Conservation (phyloP, 2,888 invertebrate genomes). For the Agelastica alni region DNA sequence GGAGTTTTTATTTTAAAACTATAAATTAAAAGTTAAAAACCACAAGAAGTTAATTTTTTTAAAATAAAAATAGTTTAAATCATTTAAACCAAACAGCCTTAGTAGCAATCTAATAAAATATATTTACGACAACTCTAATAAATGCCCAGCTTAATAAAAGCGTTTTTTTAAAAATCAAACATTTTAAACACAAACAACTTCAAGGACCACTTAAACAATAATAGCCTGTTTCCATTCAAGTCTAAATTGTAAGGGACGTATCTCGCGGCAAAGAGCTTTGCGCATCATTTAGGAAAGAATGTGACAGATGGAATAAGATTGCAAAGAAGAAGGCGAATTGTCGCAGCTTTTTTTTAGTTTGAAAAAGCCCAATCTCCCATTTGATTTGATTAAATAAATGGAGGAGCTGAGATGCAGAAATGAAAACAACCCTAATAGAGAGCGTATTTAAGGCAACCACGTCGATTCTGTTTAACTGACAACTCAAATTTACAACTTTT, state of each 20-base stretch:
- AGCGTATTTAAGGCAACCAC: neutral
- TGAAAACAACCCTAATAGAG: neutral
- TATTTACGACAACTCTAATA: no score
- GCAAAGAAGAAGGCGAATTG: constrained; percentile 1
- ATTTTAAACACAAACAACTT: constrained; percentile 7
- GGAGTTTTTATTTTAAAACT: no score
- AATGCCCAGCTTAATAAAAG: no score
- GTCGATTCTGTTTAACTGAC: no score
- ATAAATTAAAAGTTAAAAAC: no score
- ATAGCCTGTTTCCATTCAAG: constrained; percentile 10
- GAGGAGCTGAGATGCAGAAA: constrained; percentile 8
- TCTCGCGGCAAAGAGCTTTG: constrained; percentile 11
- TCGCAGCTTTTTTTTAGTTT: constrained; percentile 14
- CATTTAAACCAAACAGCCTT: no score
- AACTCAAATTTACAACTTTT: no score
- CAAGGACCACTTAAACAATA: constrained; percentile 17
- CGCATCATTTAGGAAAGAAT: constrained; percentile 17
- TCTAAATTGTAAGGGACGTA: constrained; percentile 17
- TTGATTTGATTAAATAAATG: constrained; percentile 23
- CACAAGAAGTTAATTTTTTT: no score
- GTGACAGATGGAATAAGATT: constrained; percentile 25
- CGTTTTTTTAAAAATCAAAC: no score
- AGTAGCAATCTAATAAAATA: no score
- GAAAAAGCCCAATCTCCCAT: constrained; percentile 23
- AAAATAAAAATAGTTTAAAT: no score